Percentiles rank a stretch among this genome's conserved stretches.
These are phyloP conservation scores for Leuciscus idus DNA, from an alignment of 2,113 vertebrate genomes.

Conservation along the genomic window DNA sequence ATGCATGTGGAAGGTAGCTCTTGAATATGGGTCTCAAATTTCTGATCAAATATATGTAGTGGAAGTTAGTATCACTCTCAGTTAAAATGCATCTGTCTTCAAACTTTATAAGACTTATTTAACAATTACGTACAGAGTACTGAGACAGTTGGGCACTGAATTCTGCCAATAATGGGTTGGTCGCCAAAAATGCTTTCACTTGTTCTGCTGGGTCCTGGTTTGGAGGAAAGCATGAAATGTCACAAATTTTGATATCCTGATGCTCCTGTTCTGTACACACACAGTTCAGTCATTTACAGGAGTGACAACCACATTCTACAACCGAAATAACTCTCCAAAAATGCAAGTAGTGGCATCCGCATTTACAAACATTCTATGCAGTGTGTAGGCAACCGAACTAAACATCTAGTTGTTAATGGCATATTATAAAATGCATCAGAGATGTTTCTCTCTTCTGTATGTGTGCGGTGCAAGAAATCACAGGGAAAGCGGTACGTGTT, in stretches of 20 bases:
- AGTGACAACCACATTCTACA: too few species aligned
- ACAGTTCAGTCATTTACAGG: too few species aligned
- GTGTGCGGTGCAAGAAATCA: too few species aligned
- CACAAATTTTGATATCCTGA: slow-evolving; percentile 4
- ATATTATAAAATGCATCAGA: too few species aligned
- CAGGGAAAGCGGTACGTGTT: too few species aligned
- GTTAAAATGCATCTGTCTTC: neutral
- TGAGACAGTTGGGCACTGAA: slow-evolving; percentile 78
- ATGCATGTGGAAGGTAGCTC: slow-evolving; percentile 71
- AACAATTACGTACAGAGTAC: slow-evolving; percentile 78
- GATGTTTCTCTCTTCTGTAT: too few species aligned
- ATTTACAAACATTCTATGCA: too few species aligned
- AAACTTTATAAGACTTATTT: neutral
- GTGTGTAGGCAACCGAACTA: too few species aligned
- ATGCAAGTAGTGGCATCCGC: too few species aligned
- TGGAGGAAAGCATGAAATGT: neutral
- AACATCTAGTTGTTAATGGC: too few species aligned
- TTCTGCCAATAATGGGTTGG: slow-evolving; percentile 75
- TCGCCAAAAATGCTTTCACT: slow-evolving; percentile 76
- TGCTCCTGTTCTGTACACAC: too few species aligned
- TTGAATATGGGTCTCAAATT: slow-evolving; percentile 76
- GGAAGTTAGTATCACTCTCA: neutral
- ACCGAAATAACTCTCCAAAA: too few species aligned
- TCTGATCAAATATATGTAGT: slow-evolving; percentile 62
- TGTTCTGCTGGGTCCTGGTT: slow-evolving; percentile 81